Percentiles rank a stretch among this genome's conserved stretches.
These are phyloP conservation scores for Mesoclemmys tuberculata DNA, from an alignment of 2,113 vertebrate genomes.

Conservation along the genomic window DNA sequence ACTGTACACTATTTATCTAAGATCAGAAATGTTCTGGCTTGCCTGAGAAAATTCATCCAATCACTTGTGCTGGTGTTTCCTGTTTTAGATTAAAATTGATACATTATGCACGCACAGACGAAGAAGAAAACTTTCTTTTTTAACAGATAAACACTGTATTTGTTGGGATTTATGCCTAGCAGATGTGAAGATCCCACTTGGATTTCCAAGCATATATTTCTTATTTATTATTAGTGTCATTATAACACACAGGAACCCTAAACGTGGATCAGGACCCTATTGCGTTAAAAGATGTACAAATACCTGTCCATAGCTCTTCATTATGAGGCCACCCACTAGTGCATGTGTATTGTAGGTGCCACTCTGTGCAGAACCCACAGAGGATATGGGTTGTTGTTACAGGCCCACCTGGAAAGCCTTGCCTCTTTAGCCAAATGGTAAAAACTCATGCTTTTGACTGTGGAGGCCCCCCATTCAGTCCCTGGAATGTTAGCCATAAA, in stretches of 20 bases:
- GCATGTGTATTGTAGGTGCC: too few species aligned
- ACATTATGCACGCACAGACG: not conserved
- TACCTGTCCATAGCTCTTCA: too few species aligned
- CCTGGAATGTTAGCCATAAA: too few species aligned
- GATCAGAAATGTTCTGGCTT: not conserved
- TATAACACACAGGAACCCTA: not conserved
- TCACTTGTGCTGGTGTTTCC: not conserved
- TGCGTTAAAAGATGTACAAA: too few species aligned
- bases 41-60: not conserved
- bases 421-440: too few species aligned
- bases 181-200: not conserved
- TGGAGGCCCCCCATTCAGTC: too few species aligned
- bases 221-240: not conserved
- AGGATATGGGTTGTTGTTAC: too few species aligned
- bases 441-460: too few species aligned
- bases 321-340: too few species aligned
- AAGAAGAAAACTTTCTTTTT: not conserved
- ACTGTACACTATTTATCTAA: not conserved
- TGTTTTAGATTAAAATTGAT: not conserved
- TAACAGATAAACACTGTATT: not conserved
- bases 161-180: not conserved
- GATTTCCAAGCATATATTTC: not conserved
- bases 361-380: too few species aligned
- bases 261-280: too few species aligned
- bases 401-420: too few species aligned